Conservation (phyloP, 2,797 vertebrate genomes). For the Mus minutoides region DNA sequence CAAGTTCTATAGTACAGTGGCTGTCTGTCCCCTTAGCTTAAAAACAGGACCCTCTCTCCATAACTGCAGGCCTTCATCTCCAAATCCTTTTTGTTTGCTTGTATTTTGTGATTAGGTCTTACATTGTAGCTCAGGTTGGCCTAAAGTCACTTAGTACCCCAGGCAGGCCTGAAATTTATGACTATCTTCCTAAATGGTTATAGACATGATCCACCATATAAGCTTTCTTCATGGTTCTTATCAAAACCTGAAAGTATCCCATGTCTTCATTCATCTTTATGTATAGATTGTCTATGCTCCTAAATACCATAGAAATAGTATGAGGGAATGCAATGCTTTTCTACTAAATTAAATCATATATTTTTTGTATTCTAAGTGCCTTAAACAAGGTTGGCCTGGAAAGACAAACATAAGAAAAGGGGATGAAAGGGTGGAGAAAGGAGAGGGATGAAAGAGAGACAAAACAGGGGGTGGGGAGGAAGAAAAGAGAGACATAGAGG, state of each 20-base stretch:
- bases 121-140: background rate
- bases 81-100: background rate
- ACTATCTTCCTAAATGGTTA: background rate
- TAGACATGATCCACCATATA: background rate
- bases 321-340: background rate
- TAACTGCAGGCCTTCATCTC: background rate
- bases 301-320: background rate
- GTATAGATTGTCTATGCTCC: background rate
- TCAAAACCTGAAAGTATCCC: background rate
- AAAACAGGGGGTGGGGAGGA: background rate
- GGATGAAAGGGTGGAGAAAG: fast-evolving
- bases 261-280: background rate
- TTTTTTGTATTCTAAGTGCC: background rate
- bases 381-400: background rate
- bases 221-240: background rate
- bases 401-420: background rate
- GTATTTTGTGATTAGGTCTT: background rate
- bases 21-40: background rate
- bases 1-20: background rate
- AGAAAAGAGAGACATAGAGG: background rate
- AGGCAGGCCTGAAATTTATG: background rate
- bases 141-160: background rate
- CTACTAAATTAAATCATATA: background rate
- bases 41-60: background rate
- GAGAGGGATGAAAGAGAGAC: fast-evolving